phyloP scores from a whole-genome alignment of 2,113 vertebrate genomes.

The Triplophysa dalaica region DNA sequence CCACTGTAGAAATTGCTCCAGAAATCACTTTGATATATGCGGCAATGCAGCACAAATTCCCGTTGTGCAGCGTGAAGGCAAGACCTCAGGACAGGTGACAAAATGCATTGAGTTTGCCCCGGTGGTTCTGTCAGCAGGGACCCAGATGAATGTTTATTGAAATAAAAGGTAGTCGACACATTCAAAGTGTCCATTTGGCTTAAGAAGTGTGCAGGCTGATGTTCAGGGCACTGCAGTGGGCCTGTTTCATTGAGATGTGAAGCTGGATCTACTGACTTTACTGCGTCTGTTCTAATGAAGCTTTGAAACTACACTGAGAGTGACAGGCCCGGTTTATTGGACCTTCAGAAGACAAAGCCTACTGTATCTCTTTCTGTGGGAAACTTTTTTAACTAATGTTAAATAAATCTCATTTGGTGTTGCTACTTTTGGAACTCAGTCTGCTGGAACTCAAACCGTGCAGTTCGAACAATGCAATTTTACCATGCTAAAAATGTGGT shows the following conservation, averaged over 20 bases:
- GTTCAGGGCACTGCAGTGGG: background rate
- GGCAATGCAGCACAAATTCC: slow-evolving; percentile 34
- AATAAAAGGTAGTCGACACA: slow-evolving; percentile 33
- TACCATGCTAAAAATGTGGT: no score
- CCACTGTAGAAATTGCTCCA: background rate
- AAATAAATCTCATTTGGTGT: background rate
- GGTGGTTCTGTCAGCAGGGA: slow-evolving; percentile 6
- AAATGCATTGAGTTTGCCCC: background rate
- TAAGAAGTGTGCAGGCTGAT: slow-evolving; percentile 15
- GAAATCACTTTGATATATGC: slow-evolving; percentile 23
- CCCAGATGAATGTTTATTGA: slow-evolving; percentile 22
- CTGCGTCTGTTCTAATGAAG: slow-evolving; percentile 26
- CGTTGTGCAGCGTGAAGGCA: background rate
- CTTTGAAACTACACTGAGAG: slow-evolving; percentile 4
- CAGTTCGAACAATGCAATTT: no score
- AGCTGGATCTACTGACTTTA: slow-evolving; percentile 15
- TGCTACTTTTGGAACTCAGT: no score
- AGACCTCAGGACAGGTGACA: slow-evolving; percentile 17
- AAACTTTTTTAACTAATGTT: background rate
- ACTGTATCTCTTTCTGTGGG: background rate
- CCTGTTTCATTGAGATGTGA: slow-evolving; percentile 3
- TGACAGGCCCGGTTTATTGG: slow-evolving; percentile 17
- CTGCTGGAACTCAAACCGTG: no score
- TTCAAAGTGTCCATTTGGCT: slow-evolving; percentile 31
- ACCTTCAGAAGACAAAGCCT: slow-evolving; percentile 21